Conservation (phyloP, 1,140 invertebrate species). For the Holotrichia oblita region DNA sequence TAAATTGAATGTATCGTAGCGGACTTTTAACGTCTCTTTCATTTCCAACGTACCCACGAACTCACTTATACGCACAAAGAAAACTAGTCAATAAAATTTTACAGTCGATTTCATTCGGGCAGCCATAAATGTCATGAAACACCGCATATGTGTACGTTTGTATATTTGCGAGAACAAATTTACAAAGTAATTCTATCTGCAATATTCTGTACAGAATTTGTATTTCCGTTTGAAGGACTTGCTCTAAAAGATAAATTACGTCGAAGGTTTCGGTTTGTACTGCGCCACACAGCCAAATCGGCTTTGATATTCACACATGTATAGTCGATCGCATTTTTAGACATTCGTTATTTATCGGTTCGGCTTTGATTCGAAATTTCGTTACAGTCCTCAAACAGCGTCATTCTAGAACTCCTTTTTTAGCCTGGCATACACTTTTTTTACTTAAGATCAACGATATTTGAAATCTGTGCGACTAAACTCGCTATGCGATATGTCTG, state of each 20-base stretch:
- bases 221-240: too few relatives aligned
- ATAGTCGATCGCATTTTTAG: background rate
- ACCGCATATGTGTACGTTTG: background rate
- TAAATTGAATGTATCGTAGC: constrained; percentile 22
- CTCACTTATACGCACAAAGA: constrained; percentile 6
- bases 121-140: background rate
- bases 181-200: background rate
- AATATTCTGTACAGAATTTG: background rate
- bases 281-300: background rate
- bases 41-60: background rate
- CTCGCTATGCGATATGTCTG: too few relatives aligned
- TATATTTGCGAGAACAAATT: background rate
- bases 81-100: constrained; percentile 18
- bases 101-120: constrained; percentile 10
- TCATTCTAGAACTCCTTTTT: background rate
- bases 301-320: background rate
- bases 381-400: background rate
- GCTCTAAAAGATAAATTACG: too few relatives aligned
- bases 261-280: too few relatives aligned
- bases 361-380: background rate
- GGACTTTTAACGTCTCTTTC: constrained; percentile 5
- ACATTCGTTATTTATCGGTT: background rate
- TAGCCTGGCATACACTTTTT: background rate
- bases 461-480: background rate
- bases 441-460: background rate